Evolutionary conservation across 2,888 invertebrate genomes (phyloP).

Genomic region (Lasioglossum marginatum): DNA sequence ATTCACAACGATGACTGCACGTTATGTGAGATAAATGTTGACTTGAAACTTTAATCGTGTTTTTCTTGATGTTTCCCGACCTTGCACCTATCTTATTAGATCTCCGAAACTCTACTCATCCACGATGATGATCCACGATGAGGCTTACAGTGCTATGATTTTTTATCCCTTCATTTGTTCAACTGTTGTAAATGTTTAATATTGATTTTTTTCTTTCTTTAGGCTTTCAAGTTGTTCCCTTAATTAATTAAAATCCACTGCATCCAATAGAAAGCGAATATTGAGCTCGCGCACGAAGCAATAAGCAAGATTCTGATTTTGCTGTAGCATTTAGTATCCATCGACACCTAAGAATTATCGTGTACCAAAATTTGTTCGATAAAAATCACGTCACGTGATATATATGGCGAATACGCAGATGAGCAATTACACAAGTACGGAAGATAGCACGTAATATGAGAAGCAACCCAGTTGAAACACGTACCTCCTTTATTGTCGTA

Average conservation of each 20-base stretch:
- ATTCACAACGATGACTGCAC: not conserved
- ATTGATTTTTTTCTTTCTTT: no score
- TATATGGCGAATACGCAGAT: slow-evolving; percentile 43
- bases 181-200: not conserved
- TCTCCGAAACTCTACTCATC: not conserved
- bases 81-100: not conserved
- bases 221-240: not conserved
- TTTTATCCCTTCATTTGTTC: no score
- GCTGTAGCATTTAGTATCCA: not conserved
- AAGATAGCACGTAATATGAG: slow-evolving; percentile 72
- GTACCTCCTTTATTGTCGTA: slow-evolving; percentile 74
- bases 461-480: slow-evolving; percentile 70
- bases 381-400: slow-evolving; percentile 3
- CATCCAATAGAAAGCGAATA: not conserved
- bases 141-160: not conserved
- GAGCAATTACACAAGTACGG: slow-evolving; percentile 72
- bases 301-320: not conserved
- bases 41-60: not conserved
- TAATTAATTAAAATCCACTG: not conserved
- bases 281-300: not conserved
- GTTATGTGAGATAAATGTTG: not conserved
- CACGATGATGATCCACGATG: not conserved
- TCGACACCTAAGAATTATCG: not conserved
- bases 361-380: not conserved
- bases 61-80: not conserved